Percentiles rank a stretch among this genome's conserved stretches.
Evolutionary conservation across 2,888 invertebrate species (phyloP).

Genomic region (Torymus tubicola): DNA sequence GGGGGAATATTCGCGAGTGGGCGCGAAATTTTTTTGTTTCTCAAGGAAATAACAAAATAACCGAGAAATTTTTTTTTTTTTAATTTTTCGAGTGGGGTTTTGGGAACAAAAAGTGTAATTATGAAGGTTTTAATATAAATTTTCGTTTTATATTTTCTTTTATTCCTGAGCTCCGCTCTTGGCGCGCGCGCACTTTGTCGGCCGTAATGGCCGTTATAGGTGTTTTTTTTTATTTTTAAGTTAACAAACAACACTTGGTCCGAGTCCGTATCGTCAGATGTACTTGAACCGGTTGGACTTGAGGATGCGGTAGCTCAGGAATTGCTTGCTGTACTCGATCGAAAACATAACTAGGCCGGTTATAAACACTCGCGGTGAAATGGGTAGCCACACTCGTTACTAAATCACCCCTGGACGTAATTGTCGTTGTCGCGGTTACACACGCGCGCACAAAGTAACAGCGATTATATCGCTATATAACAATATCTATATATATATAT

Average conservation of each 20-base stretch:
- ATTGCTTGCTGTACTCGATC: constrained; percentile 76
- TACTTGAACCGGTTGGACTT: constrained; percentile 76
- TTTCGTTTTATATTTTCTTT: no score
- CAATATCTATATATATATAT: no score
- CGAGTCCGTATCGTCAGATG: constrained; percentile 77
- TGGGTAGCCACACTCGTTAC: constrained; percentile 41
- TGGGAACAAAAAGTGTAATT: no score
- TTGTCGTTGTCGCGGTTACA: no score
- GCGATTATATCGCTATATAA: no score
- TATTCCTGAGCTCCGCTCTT: constrained; percentile 38
- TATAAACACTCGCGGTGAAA: no score
- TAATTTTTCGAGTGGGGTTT: constrained; percentile 4
- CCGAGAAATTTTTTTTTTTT: constrained; percentile 38
- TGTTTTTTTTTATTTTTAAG: constrained; percentile 15
- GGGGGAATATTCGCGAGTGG: neutral
- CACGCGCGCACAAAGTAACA: no score
- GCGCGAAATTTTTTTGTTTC: neutral
- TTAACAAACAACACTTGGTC: constrained; percentile 68
- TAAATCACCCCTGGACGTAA: neutral
- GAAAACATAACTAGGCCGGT: constrained; percentile 74
- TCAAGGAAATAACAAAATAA: no score
- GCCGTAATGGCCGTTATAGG: constrained; percentile 51
- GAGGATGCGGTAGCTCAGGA: constrained; percentile 75
- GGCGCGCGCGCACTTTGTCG: neutral
- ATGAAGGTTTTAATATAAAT: no score